Conservation (phyloP, 1,140 invertebrate genomes). For the Rhopalosiphum maidis region DNA sequence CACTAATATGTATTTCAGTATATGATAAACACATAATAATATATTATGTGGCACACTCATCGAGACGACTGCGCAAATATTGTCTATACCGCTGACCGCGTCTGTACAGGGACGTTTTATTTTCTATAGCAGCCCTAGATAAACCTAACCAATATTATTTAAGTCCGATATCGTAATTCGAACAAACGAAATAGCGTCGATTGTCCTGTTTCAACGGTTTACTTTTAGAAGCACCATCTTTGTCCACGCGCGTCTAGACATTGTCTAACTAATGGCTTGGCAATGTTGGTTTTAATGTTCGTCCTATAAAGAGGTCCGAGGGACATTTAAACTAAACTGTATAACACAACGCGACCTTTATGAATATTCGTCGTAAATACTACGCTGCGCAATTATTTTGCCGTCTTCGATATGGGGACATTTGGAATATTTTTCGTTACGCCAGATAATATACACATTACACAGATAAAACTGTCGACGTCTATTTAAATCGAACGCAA, state of each 20-base stretch:
- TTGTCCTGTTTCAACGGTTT: background rate
- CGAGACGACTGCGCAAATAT: background rate
- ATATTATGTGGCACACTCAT: background rate
- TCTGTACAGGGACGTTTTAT: background rate
- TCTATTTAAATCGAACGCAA: slow-evolving; percentile 19
- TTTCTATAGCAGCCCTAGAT: background rate
- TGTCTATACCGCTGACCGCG: background rate
- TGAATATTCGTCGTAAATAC: slow-evolving; percentile 27
- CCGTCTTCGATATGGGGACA: background rate
- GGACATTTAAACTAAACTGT: background rate
- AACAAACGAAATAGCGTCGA: background rate
- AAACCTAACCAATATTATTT: background rate
- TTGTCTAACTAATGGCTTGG: slow-evolving; percentile 26
- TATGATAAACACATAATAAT: background rate
- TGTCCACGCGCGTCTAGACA: background rate
- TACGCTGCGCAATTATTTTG: background rate
- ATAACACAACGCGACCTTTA: background rate
- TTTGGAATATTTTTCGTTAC: background rate
- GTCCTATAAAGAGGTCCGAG: background rate
- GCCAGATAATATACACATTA: background rate
- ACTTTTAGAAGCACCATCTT: background rate
- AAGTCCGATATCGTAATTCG: background rate
- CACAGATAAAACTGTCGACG: background rate
- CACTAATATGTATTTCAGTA: no score
- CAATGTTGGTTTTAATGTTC: slow-evolving; percentile 15